A percentile compares a stretch with the other conserved stretches of the same genome.
Conservation (phyloP, 2,888 invertebrate genomes). For the Branchinecta sandiegonensis region DNA sequence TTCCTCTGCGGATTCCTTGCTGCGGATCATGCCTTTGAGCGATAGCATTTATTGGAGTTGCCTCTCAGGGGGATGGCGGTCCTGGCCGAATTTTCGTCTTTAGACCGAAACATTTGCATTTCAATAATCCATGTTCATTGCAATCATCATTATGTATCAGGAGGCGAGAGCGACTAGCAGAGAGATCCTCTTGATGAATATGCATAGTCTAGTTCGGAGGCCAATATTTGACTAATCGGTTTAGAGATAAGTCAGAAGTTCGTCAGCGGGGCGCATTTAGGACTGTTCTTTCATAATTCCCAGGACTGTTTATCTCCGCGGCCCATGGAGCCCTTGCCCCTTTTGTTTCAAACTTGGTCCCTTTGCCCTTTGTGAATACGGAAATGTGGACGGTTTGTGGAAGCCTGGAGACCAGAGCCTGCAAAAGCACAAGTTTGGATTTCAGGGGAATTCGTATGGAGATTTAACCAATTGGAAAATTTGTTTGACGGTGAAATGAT, state of each 20-base stretch:
- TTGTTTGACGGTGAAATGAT: background rate
- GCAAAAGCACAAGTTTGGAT: constrained; percentile 15
- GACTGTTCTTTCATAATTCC: constrained; percentile 12
- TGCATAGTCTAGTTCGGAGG: constrained; percentile 11
- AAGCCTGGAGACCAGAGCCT: background rate
- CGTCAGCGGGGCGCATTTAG: background rate
- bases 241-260: constrained; percentile 16
- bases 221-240: constrained; percentile 16
- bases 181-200: background rate
- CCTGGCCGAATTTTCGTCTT: background rate
- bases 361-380: constrained; percentile 14
- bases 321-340: constrained; percentile 1
- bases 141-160: constrained; percentile 14
- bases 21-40: background rate
- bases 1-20: background rate
- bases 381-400: constrained; percentile 1
- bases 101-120: constrained; percentile 10
- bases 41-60: background rate
- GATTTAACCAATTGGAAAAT: constrained; percentile 2
- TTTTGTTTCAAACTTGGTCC: constrained; percentile 12
- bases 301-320: constrained; percentile 15
- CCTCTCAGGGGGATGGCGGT: background rate
- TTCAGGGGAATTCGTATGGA: constrained; percentile 15
- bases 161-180: constrained; percentile 8
- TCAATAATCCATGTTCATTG: constrained; percentile 15